A percentile compares a stretch with the other conserved stretches of the same genome.
phyloP scores from a whole-genome alignment of 2,113 vertebrate species.

The Psittacula cyanocephala region DNA sequence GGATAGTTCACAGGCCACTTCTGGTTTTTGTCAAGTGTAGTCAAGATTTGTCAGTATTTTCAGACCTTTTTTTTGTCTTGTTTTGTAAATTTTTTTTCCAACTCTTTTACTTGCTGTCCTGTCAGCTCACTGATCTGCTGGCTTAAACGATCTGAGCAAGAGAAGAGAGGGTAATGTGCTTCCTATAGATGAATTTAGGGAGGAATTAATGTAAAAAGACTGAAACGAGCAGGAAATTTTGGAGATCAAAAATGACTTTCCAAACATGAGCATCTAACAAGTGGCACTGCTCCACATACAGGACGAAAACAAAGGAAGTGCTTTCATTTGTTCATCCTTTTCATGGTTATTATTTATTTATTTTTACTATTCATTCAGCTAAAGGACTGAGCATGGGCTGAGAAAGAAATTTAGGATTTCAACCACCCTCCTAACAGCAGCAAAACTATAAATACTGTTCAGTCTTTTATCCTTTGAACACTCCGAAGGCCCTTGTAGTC shows the following conservation, averaged over 20 bases:
- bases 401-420: constrained; percentile 23
- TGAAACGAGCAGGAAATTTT: neutral
- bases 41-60: constrained; percentile 54
- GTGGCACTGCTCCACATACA: neutral
- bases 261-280: neutral
- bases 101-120: neutral
- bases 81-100: neutral
- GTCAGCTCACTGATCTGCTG: neutral
- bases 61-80: neutral
- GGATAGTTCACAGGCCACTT: constrained; percentile 32
- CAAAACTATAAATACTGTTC: constrained; percentile 41
- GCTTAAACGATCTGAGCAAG: neutral
- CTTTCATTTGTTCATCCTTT: constrained; percentile 33
- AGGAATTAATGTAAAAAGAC: neutral
- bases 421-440: neutral
- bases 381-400: neutral
- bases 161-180: neutral
- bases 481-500: neutral
- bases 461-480: constrained; percentile 33
- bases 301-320: constrained; percentile 5
- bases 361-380: constrained; percentile 15
- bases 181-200: neutral
- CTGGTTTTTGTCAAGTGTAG: constrained; percentile 46
- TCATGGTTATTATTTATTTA: constrained; percentile 25
- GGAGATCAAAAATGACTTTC: neutral